phyloP scores from a whole-genome alignment of 2,113 vertebrate species.

The Syngnathoides biaculeatus region DNA sequence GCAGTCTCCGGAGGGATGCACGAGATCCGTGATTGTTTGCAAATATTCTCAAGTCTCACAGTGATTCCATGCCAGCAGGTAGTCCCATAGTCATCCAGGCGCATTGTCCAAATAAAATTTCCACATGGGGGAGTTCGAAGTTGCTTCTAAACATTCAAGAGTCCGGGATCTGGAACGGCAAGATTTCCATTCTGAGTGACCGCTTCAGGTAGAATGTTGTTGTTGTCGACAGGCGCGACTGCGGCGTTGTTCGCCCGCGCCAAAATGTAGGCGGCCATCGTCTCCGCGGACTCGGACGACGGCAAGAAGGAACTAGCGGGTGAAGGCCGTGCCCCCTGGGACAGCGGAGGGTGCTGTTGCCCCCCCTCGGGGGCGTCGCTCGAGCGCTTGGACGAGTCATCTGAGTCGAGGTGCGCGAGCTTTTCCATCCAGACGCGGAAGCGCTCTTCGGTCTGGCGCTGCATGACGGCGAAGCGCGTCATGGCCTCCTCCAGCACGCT shows the following conservation, averaged over 20 bases:
- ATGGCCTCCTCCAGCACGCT: constrained; percentile 90
- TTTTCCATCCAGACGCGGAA: constrained; percentile 90
- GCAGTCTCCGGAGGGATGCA: constrained; percentile 19
- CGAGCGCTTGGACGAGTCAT: constrained; percentile 83
- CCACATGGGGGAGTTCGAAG: constrained; percentile 21
- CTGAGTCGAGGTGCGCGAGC: constrained; percentile 82
- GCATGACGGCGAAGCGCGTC: constrained; percentile 89
- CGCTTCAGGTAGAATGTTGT: constrained; percentile 71
- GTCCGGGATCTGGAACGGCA: constrained; percentile 72
- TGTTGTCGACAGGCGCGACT: constrained; percentile 70
- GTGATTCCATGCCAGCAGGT: constrained; percentile 59
- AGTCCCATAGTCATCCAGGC: constrained; percentile 22
- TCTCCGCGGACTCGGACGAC: constrained; percentile 79
- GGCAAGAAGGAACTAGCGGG: constrained; percentile 76
- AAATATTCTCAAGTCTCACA: constrained; percentile 65
- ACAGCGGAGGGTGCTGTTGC: constrained; percentile 70
- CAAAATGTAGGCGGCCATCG: constrained; percentile 73
- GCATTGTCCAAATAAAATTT: constrained; percentile 28
- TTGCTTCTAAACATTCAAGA: constrained; percentile 75
- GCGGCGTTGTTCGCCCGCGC: constrained; percentile 70
- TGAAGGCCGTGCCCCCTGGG: constrained; percentile 66
- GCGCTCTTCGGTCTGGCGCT: constrained; percentile 91
- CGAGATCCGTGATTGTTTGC: constrained; percentile 36
- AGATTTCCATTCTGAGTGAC: constrained; percentile 81
- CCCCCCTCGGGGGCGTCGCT: constrained; percentile 77